These are phyloP conservation scores for Drosophila novamexicana DNA, from an alignment of 1,140 invertebrate species.

Conservation along the genomic window DNA sequence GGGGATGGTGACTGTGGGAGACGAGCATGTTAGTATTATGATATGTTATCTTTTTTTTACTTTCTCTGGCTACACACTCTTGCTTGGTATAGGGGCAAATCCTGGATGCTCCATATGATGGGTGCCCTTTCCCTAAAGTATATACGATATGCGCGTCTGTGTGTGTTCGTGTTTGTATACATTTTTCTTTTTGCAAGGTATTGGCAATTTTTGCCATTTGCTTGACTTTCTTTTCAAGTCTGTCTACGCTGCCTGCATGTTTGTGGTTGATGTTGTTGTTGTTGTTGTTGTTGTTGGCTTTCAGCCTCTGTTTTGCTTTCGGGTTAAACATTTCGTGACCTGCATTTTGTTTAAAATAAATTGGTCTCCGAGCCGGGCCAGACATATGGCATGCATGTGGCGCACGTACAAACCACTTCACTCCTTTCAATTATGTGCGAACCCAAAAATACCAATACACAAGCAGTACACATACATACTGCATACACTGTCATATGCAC, in stretches of 20 bases:
- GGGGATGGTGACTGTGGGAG: conserved; percentile 21
- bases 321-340: conserved; percentile 80
- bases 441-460: conserved; percentile 45
- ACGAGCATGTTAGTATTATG: not conserved
- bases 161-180: conserved; percentile 10
- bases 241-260: conserved; percentile 33
- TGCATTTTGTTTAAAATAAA: conserved; percentile 80
- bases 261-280: conserved; percentile 39
- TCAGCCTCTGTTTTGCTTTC: conserved; percentile 44
- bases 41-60: conserved; percentile 1
- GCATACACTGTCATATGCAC: conserved; percentile 1
- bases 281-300: conserved; percentile 29
- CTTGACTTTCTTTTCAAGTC: conserved; percentile 60
- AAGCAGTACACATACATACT: not conserved
- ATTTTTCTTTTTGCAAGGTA: conserved; percentile 19
- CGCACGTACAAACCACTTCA: conserved; percentile 79
- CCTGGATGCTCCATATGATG: conserved; percentile 26
- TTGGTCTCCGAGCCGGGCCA: conserved; percentile 55
- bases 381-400: conserved; percentile 79
- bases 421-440: conserved; percentile 80
- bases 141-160: not conserved
- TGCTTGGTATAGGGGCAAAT: conserved; percentile 34
- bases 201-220: conserved; percentile 47
- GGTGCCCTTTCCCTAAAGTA: not conserved
- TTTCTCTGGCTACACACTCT: not conserved